Conservation (phyloP, 1,140 invertebrate species). For the Rhynchophorus ferrugineus region DNA sequence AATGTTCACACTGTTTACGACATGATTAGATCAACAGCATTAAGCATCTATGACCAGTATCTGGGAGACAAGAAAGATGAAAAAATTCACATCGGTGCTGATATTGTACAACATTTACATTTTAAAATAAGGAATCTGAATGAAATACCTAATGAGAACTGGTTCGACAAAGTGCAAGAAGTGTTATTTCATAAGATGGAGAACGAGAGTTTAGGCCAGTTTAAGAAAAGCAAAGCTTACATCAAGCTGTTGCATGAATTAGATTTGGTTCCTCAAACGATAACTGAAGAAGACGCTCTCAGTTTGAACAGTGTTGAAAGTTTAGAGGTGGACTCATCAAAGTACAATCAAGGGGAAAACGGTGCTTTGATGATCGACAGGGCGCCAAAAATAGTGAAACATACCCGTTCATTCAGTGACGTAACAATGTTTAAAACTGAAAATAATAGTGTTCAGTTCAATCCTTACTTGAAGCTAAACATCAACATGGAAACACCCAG, state of each 20-base stretch:
- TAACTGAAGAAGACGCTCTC: conserved; percentile 48
- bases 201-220: conserved; percentile 59
- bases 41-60: conserved; percentile 77
- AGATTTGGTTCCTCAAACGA: conserved; percentile 57
- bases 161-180: conserved; percentile 81
- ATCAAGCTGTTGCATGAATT: conserved; percentile 68
- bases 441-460: not conserved
- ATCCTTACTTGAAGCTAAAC: conserved; percentile 6
- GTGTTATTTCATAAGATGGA: conserved; percentile 61
- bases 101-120: conserved; percentile 55
- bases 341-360: conserved; percentile 5
- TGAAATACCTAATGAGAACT: conserved; percentile 56
- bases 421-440: conserved; percentile 29
- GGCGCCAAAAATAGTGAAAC: conserved; percentile 37
- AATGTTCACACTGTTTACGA: conserved; percentile 44
- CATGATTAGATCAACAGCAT: conserved; percentile 65
- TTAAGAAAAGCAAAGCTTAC: conserved; percentile 62
- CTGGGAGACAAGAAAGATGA: conserved; percentile 66
- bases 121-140: conserved; percentile 53
- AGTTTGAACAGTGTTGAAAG: conserved; percentile 45
- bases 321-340: conserved; percentile 18
- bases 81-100: conserved; percentile 58
- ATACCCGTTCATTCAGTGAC: conserved; percentile 34
- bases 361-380: conserved; percentile 32
- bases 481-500: conserved; percentile 1